These are phyloP conservation scores for Malurus melanocephalus DNA, from an alignment of 2,113 vertebrate species.

Conservation along the genomic window DNA sequence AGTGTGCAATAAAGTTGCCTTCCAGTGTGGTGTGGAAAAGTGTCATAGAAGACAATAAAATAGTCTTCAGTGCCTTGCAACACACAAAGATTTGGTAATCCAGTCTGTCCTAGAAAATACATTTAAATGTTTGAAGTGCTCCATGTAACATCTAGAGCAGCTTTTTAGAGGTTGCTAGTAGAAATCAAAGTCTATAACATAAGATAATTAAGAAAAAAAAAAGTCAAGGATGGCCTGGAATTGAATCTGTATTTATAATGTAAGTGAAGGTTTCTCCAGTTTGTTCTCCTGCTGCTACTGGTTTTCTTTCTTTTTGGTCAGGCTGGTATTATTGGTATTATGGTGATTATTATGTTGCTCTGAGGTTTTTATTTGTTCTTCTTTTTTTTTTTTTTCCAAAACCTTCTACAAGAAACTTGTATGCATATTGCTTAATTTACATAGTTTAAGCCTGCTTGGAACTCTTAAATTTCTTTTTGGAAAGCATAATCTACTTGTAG, in stretches of 20 bases:
- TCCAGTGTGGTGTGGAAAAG: neutral
- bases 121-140: neutral
- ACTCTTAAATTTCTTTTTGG: neutral
- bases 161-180: neutral
- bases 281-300: neutral
- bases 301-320: neutral
- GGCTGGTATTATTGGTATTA: neutral
- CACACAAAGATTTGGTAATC: neutral
- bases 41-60: neutral
- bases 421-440: neutral
- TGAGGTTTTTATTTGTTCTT: fast-evolving
- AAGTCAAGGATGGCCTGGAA: neutral
- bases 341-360: neutral
- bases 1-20: neutral
- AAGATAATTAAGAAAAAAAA: neutral
- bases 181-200: neutral
- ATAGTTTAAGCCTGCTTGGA: neutral
- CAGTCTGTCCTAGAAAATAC: neutral
- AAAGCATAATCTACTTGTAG: neutral
- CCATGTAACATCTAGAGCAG: neutral
- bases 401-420: neutral
- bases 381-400: neutral
- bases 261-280: neutral
- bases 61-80: neutral
- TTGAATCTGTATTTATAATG: neutral